A percentile compares a stretch with the other conserved stretches of the same genome.
These are phyloP conservation scores for Trididemnum miniatum DNA, from an alignment of 23 tunicate species.

Conservation along the genomic window DNA sequence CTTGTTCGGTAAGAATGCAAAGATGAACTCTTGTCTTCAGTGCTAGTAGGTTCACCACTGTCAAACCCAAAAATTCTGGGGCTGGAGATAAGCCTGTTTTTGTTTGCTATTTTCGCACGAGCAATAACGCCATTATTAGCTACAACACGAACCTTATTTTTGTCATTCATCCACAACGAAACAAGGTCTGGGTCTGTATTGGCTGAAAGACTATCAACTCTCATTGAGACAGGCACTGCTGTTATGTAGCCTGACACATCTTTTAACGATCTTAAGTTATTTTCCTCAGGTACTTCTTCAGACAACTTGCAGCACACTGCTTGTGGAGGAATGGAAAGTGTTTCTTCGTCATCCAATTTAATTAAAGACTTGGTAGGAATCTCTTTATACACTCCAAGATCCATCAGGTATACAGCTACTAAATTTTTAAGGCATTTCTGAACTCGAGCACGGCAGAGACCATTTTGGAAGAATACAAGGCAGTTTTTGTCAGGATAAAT, in stretches of 20 bases:
- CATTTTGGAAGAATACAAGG: neutral
- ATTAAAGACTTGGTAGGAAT: constrained; percentile 14
- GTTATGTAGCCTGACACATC: neutral
- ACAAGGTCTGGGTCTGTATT: constrained; percentile 36
- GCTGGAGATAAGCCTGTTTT: neutral
- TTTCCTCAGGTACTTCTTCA: neutral
- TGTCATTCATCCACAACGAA: constrained; percentile 39
- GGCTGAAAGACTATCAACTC: constrained; percentile 18
- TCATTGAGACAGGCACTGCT: constrained; percentile 15
- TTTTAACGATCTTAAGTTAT: neutral
- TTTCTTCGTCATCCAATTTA: constrained; percentile 37
- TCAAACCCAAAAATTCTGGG: neutral
- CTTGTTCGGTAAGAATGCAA: too few relatives aligned
- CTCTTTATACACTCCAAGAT: constrained; percentile 19
- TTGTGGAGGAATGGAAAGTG: constrained; percentile 50
- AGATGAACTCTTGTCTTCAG: too few relatives aligned
- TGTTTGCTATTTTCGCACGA: neutral
- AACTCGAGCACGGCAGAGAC: constrained; percentile 29
- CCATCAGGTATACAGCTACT: constrained; percentile 48
- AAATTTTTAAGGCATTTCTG: constrained; percentile 10
- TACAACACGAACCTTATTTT: constrained; percentile 2
- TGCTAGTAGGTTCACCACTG: neutral
- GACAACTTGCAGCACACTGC: constrained; percentile 54
- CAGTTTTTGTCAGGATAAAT: constrained; percentile 49
- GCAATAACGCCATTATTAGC: neutral